Conservation (phyloP, 2,113 vertebrate genomes). For the Phalacrocorax brasilianus region DNA sequence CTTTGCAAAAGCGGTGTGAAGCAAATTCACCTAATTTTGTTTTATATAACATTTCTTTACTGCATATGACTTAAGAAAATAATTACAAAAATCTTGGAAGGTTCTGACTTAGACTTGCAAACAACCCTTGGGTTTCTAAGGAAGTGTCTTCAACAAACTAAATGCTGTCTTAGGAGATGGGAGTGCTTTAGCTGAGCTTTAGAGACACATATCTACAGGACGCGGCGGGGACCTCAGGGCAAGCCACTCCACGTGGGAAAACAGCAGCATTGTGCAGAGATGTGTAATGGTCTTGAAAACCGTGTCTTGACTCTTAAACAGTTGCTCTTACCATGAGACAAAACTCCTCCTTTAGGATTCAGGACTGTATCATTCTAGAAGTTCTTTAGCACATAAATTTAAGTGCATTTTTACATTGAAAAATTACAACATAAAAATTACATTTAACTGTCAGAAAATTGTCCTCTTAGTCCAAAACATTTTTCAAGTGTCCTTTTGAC, state of each 20-base stretch:
- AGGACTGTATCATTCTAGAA: not conserved
- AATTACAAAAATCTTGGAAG: not conserved
- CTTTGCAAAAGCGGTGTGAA: not conserved
- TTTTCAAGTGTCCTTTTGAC: not conserved
- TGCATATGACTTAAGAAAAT: not conserved
- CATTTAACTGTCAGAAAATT: not conserved
- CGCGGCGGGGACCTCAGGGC: not conserved
- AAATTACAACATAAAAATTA: not conserved
- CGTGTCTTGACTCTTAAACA: not conserved
- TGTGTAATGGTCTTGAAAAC: not conserved
- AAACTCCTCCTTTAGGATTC: not conserved
- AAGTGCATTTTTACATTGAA: not conserved
- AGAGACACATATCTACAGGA: not conserved
- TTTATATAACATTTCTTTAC: not conserved
- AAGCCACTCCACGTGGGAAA: not conserved
- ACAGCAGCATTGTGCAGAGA: not conserved
- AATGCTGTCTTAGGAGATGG: not conserved
- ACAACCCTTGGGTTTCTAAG: not conserved
- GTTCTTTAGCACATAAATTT: not conserved
- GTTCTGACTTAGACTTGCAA: not conserved
- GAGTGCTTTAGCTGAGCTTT: not conserved
- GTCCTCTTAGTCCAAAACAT: not conserved
- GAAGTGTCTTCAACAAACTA: not conserved
- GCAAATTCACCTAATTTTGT: not conserved
- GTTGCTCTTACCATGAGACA: not conserved